phyloP scores from a whole-genome alignment of 23 tunicate genomes.

The Diplosoma virens region DNA sequence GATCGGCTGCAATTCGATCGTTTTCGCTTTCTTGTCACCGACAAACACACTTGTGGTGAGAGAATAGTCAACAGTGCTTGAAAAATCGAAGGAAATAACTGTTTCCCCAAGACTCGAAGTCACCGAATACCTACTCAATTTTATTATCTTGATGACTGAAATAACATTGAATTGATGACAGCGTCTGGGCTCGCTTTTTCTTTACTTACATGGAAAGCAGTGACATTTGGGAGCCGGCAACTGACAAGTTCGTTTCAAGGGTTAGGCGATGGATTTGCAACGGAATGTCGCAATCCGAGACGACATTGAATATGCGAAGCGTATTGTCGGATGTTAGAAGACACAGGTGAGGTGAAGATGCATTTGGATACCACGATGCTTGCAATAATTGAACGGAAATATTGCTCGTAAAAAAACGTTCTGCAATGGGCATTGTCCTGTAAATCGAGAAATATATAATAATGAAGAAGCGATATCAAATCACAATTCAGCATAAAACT shows the following conservation, averaged over 20 bases:
- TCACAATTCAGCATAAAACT: no score
- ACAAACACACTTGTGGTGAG: constrained; percentile 14
- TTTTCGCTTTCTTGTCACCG: constrained; percentile 3
- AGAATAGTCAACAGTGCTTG: constrained; percentile 42
- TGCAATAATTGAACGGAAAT: constrained; percentile 73
- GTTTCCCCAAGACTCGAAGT: constrained; percentile 72
- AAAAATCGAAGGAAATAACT: constrained; percentile 75
- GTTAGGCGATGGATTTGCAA: constrained; percentile 55
- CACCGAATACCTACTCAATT: constrained; percentile 59
- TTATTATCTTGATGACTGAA: no score
- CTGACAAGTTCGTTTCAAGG: constrained; percentile 33
- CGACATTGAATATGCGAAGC: constrained; percentile 48
- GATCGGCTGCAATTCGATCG: constrained; percentile 52
- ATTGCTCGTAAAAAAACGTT: constrained; percentile 68
- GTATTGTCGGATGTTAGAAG: constrained; percentile 74
- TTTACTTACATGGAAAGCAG: constrained; percentile 50
- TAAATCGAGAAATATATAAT: no score
- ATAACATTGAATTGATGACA: no score
- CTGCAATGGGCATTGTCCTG: constrained; percentile 77
- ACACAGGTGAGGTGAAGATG: constrained; percentile 48
- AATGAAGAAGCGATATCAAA: no score
- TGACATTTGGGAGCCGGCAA: constrained; percentile 47
- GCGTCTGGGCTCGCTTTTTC: no score
- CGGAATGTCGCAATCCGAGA: constrained; percentile 59
- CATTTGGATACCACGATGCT: constrained; percentile 88